Base-by-base conservation (phyloP, 2,888 invertebrate genomes). In the Atethmia centrago region DNA sequence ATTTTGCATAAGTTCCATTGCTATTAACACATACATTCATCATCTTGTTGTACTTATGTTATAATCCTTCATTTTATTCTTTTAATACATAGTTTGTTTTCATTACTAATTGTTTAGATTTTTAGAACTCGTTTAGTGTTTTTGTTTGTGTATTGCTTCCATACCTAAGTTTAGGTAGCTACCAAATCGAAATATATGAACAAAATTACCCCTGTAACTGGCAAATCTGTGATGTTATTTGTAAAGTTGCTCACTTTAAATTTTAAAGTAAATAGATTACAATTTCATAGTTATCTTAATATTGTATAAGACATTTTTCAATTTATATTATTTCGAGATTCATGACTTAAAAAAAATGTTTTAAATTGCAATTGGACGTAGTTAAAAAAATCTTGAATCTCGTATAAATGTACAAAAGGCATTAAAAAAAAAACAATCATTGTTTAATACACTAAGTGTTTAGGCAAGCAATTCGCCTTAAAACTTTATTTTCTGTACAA, bases 221-320 rank as follows among this genome's bases (percentile, higher is more conserved):
- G 82, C 77, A 78, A 89, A 90, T 90, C 93, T 94, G 93, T 94
- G 94, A 93, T 93, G 81, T 90, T 89, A 88, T 90, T 88, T 89
- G 81, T 90, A 93, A 92, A 89, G 92, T 95, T 95, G 94, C 95
- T 95, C 95, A 95, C 88, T 94, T 92, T 85, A 92, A 92, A 93
- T 92, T 94, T 93, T 94, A 92, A 92, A 84, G 86, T 67, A 79
- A 25, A 63, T 90, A 90, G 86, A 89, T 56, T 88, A 85, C 79
- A 72, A 82, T 83, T 79, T 82, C 73, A 86, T 90, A 91, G 85
- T 85, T 88, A 87, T 66, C 74, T 70, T 61, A 75, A 80, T 75
- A 77, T 68, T 75, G 63, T 79, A 65, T 77, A 74, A 79, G 76
- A 31, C 62, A 70, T 42, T 56, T 75, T 59, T 56, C 64, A 62